phyloP scores from a whole-genome alignment of 2,888 invertebrate genomes.

The Perizoma flavofasciatum region DNA sequence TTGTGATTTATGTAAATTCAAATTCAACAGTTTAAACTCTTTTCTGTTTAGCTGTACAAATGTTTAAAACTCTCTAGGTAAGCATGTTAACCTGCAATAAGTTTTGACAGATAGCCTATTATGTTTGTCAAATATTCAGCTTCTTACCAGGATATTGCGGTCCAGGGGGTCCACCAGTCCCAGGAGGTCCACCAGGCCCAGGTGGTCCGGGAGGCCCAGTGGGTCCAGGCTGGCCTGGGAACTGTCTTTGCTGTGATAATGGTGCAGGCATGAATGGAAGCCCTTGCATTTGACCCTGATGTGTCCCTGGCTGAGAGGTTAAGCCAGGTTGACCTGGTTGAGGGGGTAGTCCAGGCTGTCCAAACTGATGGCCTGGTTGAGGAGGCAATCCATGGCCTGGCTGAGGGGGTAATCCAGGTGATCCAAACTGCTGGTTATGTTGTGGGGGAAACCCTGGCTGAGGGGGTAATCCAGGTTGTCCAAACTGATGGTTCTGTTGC shows the following conservation, averaged over 20 bases:
- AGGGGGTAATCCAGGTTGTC: slow-evolving; percentile 39
- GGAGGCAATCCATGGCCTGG: slow-evolving; percentile 37
- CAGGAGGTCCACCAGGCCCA: slow-evolving; percentile 48
- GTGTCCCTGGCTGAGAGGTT: slow-evolving; percentile 43
- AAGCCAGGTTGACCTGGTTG: slow-evolving; percentile 37
- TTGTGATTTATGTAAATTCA: too few relatives aligned
- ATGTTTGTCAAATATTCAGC: not conserved
- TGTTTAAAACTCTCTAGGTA: too few relatives aligned
- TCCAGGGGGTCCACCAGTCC: slow-evolving; percentile 48
- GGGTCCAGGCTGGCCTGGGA: slow-evolving; percentile 47
- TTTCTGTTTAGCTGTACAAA: too few relatives aligned
- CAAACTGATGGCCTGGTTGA: slow-evolving; percentile 21
- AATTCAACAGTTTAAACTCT: too few relatives aligned
- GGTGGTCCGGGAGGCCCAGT: slow-evolving; percentile 56
- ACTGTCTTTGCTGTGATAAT: slow-evolving; percentile 60
- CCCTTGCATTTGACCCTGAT: slow-evolving; percentile 55
- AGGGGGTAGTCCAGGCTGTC: slow-evolving; percentile 43
- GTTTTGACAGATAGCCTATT: too few relatives aligned
- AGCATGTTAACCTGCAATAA: too few relatives aligned
- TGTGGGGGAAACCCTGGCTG: slow-evolving; percentile 44
- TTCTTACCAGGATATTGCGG: slow-evolving; percentile 57
- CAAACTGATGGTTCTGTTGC: slow-evolving; percentile 35
- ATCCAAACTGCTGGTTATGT: slow-evolving; percentile 38
- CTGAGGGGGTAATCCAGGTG: slow-evolving; percentile 40
- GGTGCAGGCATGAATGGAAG: slow-evolving; percentile 79